Evolutionary conservation across 1,140 invertebrate genomes (phyloP), one percentile per base, ranked within the genome.

Genomic region (Ceratina calcarata): DNA sequence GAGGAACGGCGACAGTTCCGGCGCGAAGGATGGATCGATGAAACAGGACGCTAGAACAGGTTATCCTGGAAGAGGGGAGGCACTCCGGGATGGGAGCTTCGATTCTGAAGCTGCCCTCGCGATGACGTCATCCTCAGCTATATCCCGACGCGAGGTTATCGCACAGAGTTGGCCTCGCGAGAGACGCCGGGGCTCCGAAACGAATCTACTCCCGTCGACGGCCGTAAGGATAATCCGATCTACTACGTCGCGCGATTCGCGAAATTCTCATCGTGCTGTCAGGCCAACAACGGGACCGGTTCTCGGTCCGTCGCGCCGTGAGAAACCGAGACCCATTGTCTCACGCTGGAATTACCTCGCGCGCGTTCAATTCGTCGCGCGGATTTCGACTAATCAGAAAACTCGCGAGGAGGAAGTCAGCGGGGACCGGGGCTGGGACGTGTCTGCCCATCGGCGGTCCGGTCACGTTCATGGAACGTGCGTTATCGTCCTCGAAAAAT

Each of bases 381-480:
- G 10, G n/a, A 45, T 32, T 65, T 65, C n/a, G 32, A 13, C 6
- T 37, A 49, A 60, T 32, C 45, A 58, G 49, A 53, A 55, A 67
- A 57, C 16, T 0, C 3, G 24, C 16, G 3, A 15, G 68, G 55
- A 32, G 27, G 2, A 37, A 45, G 22, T 2, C 20, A 18, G 1
- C 1, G 8, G 20, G 12, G 53, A 55, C 53, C 2, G 4, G 27
- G 18, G 15, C 8, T 18, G 13, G 16, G 3, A 18, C 62, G 27
- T 32, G 22, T 51, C 45, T 18, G 15, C 18, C 4, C 24, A 13
- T 2, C 12, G 6, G n/a, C 57, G 58, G 61, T 68, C 53, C 61
- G 79, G 85, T 85, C 78, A 81, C 80, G 83, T 86, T 82, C 78
- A 24, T 32, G 69, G 61, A 75, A 78, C 84, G 84, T 82, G 82